Evolutionary conservation across 1,140 invertebrate genomes (phyloP).

Genomic region (Hyles vespertilio): DNA sequence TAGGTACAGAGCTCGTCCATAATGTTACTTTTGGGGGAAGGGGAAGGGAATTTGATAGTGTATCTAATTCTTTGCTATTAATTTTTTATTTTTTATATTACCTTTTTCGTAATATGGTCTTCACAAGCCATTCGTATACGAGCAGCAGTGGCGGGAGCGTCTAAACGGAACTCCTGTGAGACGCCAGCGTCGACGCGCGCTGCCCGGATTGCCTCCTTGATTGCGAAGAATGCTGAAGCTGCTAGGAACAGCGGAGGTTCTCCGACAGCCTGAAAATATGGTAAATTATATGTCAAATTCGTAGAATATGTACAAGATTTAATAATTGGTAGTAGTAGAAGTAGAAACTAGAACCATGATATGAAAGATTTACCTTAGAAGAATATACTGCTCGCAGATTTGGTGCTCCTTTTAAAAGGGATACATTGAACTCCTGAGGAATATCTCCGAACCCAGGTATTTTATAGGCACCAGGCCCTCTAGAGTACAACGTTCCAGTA

Average conservation of each 20-base stretch:
- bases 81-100: constrained; percentile 49
- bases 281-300: too few relatives aligned
- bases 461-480: constrained; percentile 96
- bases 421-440: constrained; percentile 94
- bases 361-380: constrained; percentile 84
- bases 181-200: constrained; percentile 84
- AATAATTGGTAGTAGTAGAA: too few relatives aligned
- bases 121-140: constrained; percentile 93
- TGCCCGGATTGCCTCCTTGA: constrained; percentile 90
- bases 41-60: not conserved
- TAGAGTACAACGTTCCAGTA: constrained; percentile 86
- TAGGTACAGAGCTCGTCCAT: too few relatives aligned
- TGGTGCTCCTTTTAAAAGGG: constrained; percentile 89
- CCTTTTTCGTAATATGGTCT: constrained; percentile 89
- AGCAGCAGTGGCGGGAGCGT: constrained; percentile 92
- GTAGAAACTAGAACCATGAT: not conserved
- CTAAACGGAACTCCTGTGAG: constrained; percentile 80
- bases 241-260: constrained; percentile 96
- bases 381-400: constrained; percentile 95
- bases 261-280: constrained; percentile 86
- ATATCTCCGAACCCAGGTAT: constrained; percentile 94
- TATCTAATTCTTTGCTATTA: not conserved
- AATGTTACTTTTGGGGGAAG: too few relatives aligned
- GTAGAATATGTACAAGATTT: too few relatives aligned
- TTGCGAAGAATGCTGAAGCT: constrained; percentile 91